Evolutionary conservation across 2,888 invertebrate genomes (phyloP), one percentile per base, ranked within the genome.

Genomic region (Tetanocera ferruginea): DNA sequence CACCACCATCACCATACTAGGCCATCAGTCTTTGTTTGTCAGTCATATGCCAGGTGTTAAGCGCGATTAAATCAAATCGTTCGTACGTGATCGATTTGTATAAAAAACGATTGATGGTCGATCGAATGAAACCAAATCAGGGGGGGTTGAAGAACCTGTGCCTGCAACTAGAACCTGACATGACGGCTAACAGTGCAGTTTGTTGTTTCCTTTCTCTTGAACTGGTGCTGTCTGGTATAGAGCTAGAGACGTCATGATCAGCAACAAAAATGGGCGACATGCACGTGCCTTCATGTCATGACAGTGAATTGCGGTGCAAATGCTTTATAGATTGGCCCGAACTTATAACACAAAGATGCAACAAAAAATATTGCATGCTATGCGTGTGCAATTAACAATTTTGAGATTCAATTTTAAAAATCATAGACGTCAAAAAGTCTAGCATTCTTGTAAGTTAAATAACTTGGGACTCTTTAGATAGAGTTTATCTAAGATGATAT

Each of bases 1-100:
- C 51, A 69, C 43, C 66, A 66, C 37, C 17, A 17, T 37, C 37
- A 23, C 37, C 69, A 64, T 31, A 19, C 25, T 34, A 34, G 14
- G 23, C 43, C 11, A 51, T 69, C 55, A 52, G 71, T 71, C 55
- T 19, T 55, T 55, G 28, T 55, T 28, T 17, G 31, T 71, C 55
- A 11, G 28, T 70, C 77, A 72, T 67, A 76, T 72, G 70, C 78
- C 78, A 80, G 80, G 80, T 82, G 82, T 81, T 79, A 79, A 80
- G 76, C 76, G 71, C 75, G 78, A 79, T 78, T 81, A 81, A 81
- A 80, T 78, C 80, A 82, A 79, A 80, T 81, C 71, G 79, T 43
- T 73, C 64, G 78, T 78, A 81, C 80, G 78, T 80, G 79, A 78
- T 79, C 76, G 75, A 72, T 76, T 76, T 80, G 75, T 69, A 60